Percentiles rank a stretch among this genome's conserved stretches.
Evolutionary conservation across 2,888 invertebrate genomes (phyloP).

Genomic region (Alcis repandata): DNA sequence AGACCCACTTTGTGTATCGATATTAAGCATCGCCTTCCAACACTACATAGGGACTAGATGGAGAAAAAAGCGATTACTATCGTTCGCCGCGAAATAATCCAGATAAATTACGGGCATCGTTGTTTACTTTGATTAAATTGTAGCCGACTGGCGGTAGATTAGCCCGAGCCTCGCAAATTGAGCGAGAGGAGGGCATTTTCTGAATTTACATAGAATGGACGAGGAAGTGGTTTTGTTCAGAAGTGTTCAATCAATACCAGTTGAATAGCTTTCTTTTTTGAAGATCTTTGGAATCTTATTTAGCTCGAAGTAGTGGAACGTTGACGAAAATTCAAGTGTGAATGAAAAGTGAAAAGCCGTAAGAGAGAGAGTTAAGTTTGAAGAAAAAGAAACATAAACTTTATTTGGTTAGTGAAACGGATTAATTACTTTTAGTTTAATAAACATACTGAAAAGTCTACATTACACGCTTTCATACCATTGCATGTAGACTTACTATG

Average conservation of each 20-base stretch:
- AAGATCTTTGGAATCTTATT: slow-evolving; percentile 22
- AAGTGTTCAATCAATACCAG: slow-evolving; percentile 53
- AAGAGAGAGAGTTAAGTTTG: background rate
- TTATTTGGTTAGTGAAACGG: too few relatives aligned
- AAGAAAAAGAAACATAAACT: background rate
- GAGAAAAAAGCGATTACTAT: slow-evolving; percentile 83
- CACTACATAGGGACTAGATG: slow-evolving; percentile 55
- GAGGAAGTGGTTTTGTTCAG: slow-evolving; percentile 71
- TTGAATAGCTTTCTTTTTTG: slow-evolving; percentile 45
- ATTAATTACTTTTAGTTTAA: too few relatives aligned
- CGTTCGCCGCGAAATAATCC: slow-evolving; percentile 84
- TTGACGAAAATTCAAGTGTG: slow-evolving; percentile 4
- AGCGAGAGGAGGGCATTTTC: slow-evolving; percentile 80
- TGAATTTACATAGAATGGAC: slow-evolving; percentile 82
- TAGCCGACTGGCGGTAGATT: slow-evolving; percentile 85
- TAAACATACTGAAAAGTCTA: too few relatives aligned
- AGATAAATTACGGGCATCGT: slow-evolving; percentile 83
- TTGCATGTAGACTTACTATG: too few relatives aligned
- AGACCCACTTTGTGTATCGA: slow-evolving; percentile 2
- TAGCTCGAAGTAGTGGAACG: background rate
- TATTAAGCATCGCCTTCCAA: slow-evolving; percentile 4
- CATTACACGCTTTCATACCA: too few relatives aligned
- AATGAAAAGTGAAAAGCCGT: slow-evolving; percentile 3
- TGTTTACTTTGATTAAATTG: slow-evolving; percentile 87
- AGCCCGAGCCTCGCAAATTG: slow-evolving; percentile 84